Base-by-base conservation (phyloP, 2,888 invertebrate genomes). In the Macropis europaea region DNA sequence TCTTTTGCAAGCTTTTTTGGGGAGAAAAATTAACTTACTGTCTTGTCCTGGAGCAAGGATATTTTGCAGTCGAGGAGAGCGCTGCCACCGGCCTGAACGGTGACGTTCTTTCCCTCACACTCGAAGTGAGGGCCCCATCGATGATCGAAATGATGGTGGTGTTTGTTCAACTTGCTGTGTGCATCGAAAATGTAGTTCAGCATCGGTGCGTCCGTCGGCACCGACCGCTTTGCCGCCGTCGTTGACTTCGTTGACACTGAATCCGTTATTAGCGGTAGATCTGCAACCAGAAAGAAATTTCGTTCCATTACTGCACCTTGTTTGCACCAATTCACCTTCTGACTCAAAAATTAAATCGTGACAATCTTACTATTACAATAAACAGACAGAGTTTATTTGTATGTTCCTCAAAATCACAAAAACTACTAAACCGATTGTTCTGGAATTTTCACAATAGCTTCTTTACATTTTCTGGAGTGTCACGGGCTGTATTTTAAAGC, bases 51-150 rank as follows among this genome's bases (percentile, higher is more conserved):
- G 50, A 95, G 91, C 75, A 95, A 90, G 81, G 94, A 94, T 87
- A 95, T 95, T 87, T 93, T 92, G 89, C 95, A 95, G 89, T 95
- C 94, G 77, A 95, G 90, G 86, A 93, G 93, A 43, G 94, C 94
- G 68, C 93, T 94, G 73, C 93, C 94, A 1, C 95, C 95, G 60
- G 94, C 91, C 84, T 95, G 95, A 22, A 95, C 94, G 0, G 95
- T 95, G 60, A 95, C 93, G 86, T 94, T 95, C 45, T 93, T 92
- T 15, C 93, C 90, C 81, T 94, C 93, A 24, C 93, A 94, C 83
- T 95, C 95, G 83, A 95, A 95, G 79, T 94, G 94, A 28, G 95
- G 95, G 30, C 95, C 95, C 90, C 94, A 94, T 83, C 93, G 93
- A 77, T 90, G 90, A 76, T 90, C 90, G 80, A 90, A 90, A 79